These are phyloP conservation scores for Amphipoea oculea DNA, from an alignment of 2,888 invertebrate species.

Conservation along the genomic window DNA sequence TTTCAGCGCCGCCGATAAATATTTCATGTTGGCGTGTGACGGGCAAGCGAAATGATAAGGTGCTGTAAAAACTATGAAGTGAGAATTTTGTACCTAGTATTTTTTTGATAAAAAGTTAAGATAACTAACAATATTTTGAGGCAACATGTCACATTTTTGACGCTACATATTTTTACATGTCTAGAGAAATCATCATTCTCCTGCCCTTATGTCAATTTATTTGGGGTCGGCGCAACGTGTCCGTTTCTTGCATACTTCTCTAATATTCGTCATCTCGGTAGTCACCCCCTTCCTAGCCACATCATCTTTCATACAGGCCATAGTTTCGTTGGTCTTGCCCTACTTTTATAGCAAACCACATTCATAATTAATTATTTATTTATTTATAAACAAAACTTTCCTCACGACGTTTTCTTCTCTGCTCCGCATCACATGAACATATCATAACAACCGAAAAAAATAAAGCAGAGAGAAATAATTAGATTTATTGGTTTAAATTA, in stretches of 20 bases:
- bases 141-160: background rate
- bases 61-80: slow-evolving; percentile 31
- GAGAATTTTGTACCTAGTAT: slow-evolving; percentile 14
- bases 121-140: background rate
- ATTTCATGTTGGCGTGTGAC: slow-evolving; percentile 56
- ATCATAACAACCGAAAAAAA: background rate
- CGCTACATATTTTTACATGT: background rate
- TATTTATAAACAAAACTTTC: background rate
- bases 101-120: slow-evolving; percentile 22
- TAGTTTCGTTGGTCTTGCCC: background rate
- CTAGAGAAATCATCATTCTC: background rate
- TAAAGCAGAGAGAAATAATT: background rate
- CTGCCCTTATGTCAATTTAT: background rate
- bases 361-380: background rate
- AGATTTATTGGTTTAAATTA: background rate
- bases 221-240: background rate
- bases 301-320: background rate
- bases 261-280: background rate
- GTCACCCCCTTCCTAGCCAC: background rate
- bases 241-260: background rate
- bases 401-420: background rate
- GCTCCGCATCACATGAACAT: background rate
- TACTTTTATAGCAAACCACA: background rate
- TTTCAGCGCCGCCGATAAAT: slow-evolving; percentile 56
- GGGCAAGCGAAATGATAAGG: slow-evolving; percentile 46